A percentile compares a stretch with the other conserved stretches of the same genome.
These are phyloP conservation scores for Artemia franciscana DNA, from an alignment of 1,140 invertebrate genomes.

Conservation along the genomic window DNA sequence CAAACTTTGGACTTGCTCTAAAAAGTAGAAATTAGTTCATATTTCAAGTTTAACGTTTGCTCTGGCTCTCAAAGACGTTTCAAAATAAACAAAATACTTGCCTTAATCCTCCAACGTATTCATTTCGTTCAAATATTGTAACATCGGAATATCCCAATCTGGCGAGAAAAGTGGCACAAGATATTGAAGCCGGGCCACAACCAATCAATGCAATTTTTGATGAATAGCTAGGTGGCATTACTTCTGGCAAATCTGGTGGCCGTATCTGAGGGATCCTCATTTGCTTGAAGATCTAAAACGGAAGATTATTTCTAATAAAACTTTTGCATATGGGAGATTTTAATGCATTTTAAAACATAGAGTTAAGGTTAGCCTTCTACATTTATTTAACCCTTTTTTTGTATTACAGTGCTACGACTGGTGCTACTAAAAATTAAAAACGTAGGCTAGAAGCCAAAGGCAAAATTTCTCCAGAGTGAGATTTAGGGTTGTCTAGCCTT, in stretches of 20 bases:
- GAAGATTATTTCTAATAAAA: too few relatives aligned
- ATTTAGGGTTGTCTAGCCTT: too few relatives aligned
- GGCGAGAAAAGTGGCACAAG: conserved; percentile 83
- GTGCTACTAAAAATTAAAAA: too few relatives aligned
- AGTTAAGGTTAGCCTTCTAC: too few relatives aligned
- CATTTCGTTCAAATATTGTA: conserved; percentile 74
- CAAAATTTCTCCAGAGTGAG: too few relatives aligned
- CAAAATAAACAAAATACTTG: too few relatives aligned
- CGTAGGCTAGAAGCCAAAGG: too few relatives aligned
- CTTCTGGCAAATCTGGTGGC: conserved; percentile 32
- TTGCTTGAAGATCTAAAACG: conserved; percentile 76
- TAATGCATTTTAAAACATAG: too few relatives aligned
- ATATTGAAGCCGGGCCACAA: conserved; percentile 86
- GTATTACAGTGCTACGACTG: too few relatives aligned
- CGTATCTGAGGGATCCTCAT: conserved; percentile 74
- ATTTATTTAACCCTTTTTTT: too few relatives aligned
- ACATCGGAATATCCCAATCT: conserved; percentile 74
- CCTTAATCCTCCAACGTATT: conserved; percentile 70
- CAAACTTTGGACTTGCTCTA: not conserved
- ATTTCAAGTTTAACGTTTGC: not conserved
- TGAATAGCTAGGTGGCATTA: conserved; percentile 30
- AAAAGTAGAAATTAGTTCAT: conserved; percentile 1
- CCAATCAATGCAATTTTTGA: conserved; percentile 73
- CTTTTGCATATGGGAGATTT: too few relatives aligned
- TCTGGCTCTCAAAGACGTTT: not conserved